These are phyloP conservation scores for Caenorhabditis virilis DNA, from an alignment of 2,888 invertebrate genomes.

Conservation along the genomic window DNA sequence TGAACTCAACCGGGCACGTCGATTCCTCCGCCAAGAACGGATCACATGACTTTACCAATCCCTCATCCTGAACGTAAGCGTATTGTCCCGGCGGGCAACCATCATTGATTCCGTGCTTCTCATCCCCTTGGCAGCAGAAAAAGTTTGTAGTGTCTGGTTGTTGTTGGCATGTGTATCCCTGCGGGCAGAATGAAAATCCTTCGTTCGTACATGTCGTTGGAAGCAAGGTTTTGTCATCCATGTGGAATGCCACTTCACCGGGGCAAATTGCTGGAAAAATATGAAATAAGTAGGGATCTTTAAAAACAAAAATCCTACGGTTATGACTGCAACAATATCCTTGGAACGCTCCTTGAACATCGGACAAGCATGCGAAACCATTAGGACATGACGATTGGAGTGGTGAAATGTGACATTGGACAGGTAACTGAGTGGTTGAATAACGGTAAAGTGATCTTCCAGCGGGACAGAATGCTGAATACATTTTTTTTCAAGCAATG, in stretches of 20 bases:
- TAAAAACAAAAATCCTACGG: constrained; percentile 31
- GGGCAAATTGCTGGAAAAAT: constrained; percentile 54
- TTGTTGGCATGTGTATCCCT: constrained; percentile 51
- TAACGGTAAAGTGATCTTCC: constrained; percentile 50
- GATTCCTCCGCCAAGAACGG: constrained; percentile 37
- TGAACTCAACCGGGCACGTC: constrained; percentile 42
- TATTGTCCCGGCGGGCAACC: constrained; percentile 54
- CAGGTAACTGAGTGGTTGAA: constrained; percentile 44
- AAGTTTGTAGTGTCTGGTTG: constrained; percentile 43
- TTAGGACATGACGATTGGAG: constrained; percentile 42
- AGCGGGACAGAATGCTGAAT: constrained; percentile 48
- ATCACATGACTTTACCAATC: constrained; percentile 43
- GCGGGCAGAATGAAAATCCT: constrained; percentile 53
- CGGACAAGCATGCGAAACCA: constrained; percentile 46
- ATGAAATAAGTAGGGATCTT: constrained; percentile 8
- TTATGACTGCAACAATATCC: constrained; percentile 53
- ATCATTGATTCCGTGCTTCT: neutral
- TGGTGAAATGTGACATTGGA: constrained; percentile 47
- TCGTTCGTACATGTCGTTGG: constrained; percentile 50
- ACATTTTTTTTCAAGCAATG: too few relatives aligned
- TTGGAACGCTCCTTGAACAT: constrained; percentile 48
- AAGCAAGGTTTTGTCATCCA: constrained; percentile 47
- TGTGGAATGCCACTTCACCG: constrained; percentile 46
- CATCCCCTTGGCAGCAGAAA: constrained; percentile 6
- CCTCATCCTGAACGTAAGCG: constrained; percentile 46